Base-by-base conservation (phyloP, 2,113 vertebrate species). In the Ictalurus furcatus region DNA sequence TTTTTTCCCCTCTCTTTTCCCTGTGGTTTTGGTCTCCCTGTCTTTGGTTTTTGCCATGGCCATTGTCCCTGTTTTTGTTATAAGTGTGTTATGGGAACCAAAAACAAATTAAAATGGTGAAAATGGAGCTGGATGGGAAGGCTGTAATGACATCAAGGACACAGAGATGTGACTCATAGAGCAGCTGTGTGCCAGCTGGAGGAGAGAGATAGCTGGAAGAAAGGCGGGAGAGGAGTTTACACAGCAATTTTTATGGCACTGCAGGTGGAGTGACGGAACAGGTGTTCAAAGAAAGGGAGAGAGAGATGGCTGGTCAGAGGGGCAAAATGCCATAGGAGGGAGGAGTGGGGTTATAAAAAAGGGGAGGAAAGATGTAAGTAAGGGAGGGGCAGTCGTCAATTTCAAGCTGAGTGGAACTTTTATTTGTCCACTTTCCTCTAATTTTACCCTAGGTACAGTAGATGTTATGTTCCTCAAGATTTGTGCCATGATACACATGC, bases 121-220 rank as follows among this genome's bases (percentile, higher is more conserved):
- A 88, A 85, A 84, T 65, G 40, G 87, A 86, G 56, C 48, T 25
- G 87, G 56, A 88, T 76, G 73, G 52, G 61, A 86, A 88, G 40
- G 71, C 65, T 73, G 84, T 86, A 81, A 88, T 76, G 87, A 90
- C 89, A 84, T 81, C 67, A 90, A 88, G 69, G 78, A 73, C 58
- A 19, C 25, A 79, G 76, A 88, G 90, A 86, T 88, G 78, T 65
- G 84, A 88, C 83, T 88, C 69, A 87, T 85, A 81, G 65, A 11
- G 1, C 76, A 91, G 83, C 88, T 91, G 90, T 88, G 58, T 83
- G 71, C 86, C 84, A 88, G 67, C 90, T 79, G 86, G 61, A 89
- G 78, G 59, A 89, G 65, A 80, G 30, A 30, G 14, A 86, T 17
- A 67, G 30, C 34, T 52, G 59, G 67, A 48, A n/a, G 28, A 86